A percentile compares a stretch with the other conserved stretches of the same genome.
phyloP scores from a whole-genome alignment of 2,888 invertebrate genomes.

The Heliconius cydno region DNA sequence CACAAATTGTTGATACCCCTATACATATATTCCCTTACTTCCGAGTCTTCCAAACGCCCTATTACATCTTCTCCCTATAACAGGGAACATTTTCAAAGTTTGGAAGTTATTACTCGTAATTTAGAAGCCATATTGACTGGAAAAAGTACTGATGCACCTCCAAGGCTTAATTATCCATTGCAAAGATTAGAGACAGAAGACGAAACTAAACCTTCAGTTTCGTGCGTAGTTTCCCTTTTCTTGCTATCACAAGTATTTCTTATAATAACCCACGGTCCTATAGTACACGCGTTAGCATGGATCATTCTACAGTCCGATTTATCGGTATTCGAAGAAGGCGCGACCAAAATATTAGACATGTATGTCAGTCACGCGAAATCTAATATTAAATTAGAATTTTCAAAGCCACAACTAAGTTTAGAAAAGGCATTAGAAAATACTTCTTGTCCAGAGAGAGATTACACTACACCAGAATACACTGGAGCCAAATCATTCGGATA shows the following conservation, averaged over 20 bases:
- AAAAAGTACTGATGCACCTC: conserved; percentile 80
- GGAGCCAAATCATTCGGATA: conserved; percentile 71
- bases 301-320: conserved; percentile 93
- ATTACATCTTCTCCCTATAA: conserved; percentile 69
- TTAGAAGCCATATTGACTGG: conserved; percentile 85
- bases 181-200: conserved; percentile 79
- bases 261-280: conserved; percentile 94
- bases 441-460: conserved; percentile 72
- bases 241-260: conserved; percentile 97
- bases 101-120: conserved; percentile 86
- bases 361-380: conserved; percentile 84
- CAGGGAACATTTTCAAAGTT: conserved; percentile 76
- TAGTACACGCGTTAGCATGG: conserved; percentile 95
- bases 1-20: conserved; percentile 96
- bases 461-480: conserved; percentile 74
- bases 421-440: conserved; percentile 87
- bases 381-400: conserved; percentile 84
- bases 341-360: conserved; percentile 86
- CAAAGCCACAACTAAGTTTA: conserved; percentile 89
- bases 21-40: conserved; percentile 94
- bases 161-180: conserved; percentile 66
- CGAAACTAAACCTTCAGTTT: conserved; percentile 88
- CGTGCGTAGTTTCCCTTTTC: conserved; percentile 95
- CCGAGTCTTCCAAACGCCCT: conserved; percentile 62
- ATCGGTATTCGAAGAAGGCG: conserved; percentile 87